These are phyloP conservation scores for Megalops cyprinoides DNA, from an alignment of 2,797 vertebrate genomes.

Conservation along the genomic window DNA sequence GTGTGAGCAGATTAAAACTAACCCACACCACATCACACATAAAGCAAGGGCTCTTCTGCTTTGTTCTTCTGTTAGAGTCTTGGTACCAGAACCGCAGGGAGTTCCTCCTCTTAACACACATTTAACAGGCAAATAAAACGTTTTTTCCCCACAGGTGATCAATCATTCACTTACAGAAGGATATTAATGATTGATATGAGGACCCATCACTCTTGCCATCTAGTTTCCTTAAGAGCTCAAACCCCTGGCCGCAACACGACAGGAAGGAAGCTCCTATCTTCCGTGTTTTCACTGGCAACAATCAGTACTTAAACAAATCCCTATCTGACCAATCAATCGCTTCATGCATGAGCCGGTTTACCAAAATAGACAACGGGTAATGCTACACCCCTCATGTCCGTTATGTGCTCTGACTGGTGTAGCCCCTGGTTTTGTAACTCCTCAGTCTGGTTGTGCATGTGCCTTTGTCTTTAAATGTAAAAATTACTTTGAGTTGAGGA, in stretches of 20 bases:
- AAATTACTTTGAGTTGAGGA: not conserved
- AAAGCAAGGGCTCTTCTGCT: not conserved
- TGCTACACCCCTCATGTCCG: not conserved
- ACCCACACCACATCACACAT: not conserved
- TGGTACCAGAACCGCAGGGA: not conserved
- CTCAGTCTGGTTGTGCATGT: not conserved
- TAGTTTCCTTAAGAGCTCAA: slow-evolving; percentile 30
- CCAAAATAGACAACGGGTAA: not conserved
- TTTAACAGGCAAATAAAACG: slow-evolving; percentile 28
- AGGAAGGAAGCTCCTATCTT: not conserved
- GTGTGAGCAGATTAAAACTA: not conserved
- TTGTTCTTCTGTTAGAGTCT: not conserved
- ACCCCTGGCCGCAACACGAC: slow-evolving; percentile 12
- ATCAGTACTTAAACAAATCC: slow-evolving; percentile 26
- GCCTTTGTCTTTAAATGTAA: not conserved
- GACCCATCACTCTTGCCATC: slow-evolving; percentile 19
- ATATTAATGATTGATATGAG: slow-evolving; percentile 11
- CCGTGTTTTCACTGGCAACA: slow-evolving; percentile 29
- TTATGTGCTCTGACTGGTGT: not conserved
- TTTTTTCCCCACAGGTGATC: slow-evolving; percentile 15
- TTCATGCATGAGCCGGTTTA: not conserved
- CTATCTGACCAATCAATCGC: not conserved
- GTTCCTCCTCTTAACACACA: slow-evolving; percentile 1
- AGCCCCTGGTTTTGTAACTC: not conserved
- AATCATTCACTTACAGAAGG: not conserved